Evolutionary conservation across 2,113 vertebrate species (phyloP), one percentile per base, ranked within the genome.

Genomic region (Polypterus bichir): DNA sequence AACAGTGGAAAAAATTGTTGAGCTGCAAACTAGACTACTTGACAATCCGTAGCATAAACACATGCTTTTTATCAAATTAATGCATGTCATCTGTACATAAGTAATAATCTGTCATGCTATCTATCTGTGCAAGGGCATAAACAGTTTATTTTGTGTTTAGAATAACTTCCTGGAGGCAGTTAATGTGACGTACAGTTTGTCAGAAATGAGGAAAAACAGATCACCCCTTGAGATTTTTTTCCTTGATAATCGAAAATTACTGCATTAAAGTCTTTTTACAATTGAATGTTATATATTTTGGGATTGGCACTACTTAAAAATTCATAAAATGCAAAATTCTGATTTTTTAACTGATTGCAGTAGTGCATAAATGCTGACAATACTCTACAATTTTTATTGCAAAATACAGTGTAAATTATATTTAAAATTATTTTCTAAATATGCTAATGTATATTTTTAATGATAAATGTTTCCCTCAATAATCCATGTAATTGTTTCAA

Each of bases 111-210:
- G 80, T 86, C 91, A 89, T 83, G 79, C 83, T 95, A 94, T 95
- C 92, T 93, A 82, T 85, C 82, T 82, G 86, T 77, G 76, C 84
- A 83, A 76, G 80, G 83, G 84, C 86, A 89, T 91, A 96, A 96
- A 96, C 93, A 93, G 91, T 96, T 92, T 92, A 97, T 91, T 91
- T 94, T 88, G 85, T 92, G 89, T 97, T 94, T 94, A 89, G 91
- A 89, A 86, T 90, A 88, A 92, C 91, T 92, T 98, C 92, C 94
- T 94, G 79, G 79, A 85, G 83, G 88, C 86, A 90, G 88, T 93
- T 91, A 92, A 89, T 86, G 85, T 92, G 89, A 91, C 89, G 88
- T 82, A 84, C 84, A 89, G 85, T 93, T 91, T 92, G 91, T 91
- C 88, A 92, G 88, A 84, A 87, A 70, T 73, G 92, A 97, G 85